Base-by-base conservation (phyloP, 2,888 invertebrate genomes). In the Tetropium fuscum region DNA sequence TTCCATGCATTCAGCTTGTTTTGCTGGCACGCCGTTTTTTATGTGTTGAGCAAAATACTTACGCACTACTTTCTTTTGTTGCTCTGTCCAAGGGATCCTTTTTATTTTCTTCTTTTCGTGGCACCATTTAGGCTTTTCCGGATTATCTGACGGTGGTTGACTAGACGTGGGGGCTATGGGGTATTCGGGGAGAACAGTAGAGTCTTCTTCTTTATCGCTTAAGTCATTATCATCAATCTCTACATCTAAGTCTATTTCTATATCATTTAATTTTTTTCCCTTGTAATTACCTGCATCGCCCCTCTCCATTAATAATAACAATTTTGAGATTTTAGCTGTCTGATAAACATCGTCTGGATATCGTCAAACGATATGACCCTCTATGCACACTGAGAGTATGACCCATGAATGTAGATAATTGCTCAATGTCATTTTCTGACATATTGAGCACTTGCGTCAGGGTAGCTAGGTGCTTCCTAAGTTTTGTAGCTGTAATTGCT, bases 381-480 rank as follows among this genome's bases (percentile, higher is more conserved):
- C 40, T 38, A 25, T 51, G 51, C 10, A 18, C 41, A 25, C 40
- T 27, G 22, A 38, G 3, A 43, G 30, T 32, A 32, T 53, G 43
- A 7, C 53, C 41, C 53, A 53, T 53, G 25, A 30, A 53, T 5
- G 13, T 43, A 7, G 32, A 36, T 25, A 53, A 27, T 30, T 53
- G 41, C 32, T 53, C 53, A 25, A 6, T 63, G 60, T 53, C 66
- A 56, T 59, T 68, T 36, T 36, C 16, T 15, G 13, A 36, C 36
- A 36, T 36, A 13, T 36, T 36, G 8, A 36, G 1, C 1, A 36
- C 36, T 36, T 36, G 36, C 7, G 16, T 36, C 7, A 36, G 6
- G 13, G 36, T 36, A 8, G 13, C 36, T 10, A 30, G 30, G 11
- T 30, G 30, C 11, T 30, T 30, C 11, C 30, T 30, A 30, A 54